phyloP scores from a whole-genome alignment of 2,797 vertebrate species.

The Bufotes viridis region DNA sequence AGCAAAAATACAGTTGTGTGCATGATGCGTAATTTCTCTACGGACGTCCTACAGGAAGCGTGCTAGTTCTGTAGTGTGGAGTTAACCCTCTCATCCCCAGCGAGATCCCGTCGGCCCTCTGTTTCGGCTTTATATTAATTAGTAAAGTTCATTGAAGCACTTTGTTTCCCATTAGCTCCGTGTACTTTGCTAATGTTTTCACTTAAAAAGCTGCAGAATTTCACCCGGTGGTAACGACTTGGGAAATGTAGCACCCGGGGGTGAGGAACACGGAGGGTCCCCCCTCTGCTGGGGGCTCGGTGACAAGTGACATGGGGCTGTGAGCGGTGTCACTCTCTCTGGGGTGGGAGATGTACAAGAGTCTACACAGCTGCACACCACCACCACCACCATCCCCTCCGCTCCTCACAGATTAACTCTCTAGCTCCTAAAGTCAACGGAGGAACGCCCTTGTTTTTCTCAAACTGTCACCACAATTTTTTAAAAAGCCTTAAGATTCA shows the following conservation, averaged over 20 bases:
- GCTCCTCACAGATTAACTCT: neutral
- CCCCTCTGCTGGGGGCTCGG: neutral
- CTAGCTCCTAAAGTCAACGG: neutral
- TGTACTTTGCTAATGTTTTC: constrained; percentile 84
- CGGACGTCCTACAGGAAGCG: no score
- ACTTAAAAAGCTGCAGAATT: constrained; percentile 75
- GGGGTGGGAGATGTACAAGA: constrained; percentile 16
- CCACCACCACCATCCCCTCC: neutral
- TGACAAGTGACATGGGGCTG: constrained; percentile 14
- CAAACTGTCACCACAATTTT: no score
- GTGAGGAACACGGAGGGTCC: constrained; percentile 30
- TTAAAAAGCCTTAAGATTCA: no score
- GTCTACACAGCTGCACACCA: constrained; percentile 40
- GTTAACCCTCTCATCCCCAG: neutral
- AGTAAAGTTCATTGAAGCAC: constrained; percentile 74
- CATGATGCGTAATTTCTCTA: no score
- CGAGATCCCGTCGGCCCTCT: no score
- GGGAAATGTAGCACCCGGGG: constrained; percentile 79
- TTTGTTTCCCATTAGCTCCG: constrained; percentile 80
- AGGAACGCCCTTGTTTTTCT: no score
- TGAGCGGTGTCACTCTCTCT: neutral
- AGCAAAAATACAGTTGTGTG: no score
- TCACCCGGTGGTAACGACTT: constrained; percentile 81
- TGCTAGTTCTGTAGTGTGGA: no score
- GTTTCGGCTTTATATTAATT: constrained; percentile 58